Evolutionary conservation across 2,797 vertebrate species (phyloP), one percentile per base, ranked within the genome.

Genomic region (Sebastes itinus): DNA sequence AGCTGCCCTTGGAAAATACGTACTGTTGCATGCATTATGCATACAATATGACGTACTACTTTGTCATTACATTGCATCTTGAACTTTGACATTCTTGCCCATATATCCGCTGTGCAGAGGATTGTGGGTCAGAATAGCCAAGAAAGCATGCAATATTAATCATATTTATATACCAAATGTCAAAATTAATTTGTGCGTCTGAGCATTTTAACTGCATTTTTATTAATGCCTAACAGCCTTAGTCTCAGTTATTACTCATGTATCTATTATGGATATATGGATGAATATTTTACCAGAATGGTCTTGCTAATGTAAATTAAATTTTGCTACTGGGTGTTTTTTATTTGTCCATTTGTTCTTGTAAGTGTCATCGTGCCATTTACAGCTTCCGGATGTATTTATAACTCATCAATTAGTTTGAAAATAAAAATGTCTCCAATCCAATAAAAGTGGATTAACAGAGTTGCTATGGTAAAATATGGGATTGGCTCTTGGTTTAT

Each of bases 381-480:
- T 65, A 75, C 16, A 82, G 10, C 70, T 42, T 67, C 2, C 1
- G 6, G 16, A 38, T 76, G 16, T 78, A 35, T 82, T 72, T 55
- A 70, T 77, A 61, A 70, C 49, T 76, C 46, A 1, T 63, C 30
- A 54, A 8, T 81, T 64, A 64, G 6, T 63, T 35, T 71, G 14
- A 25, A 68, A 77, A 58, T n/a, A 59, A 68, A 63, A 78, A 78
- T 52, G 27, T 49, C 46, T 27, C 78, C 30, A 58, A 7, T 56
- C 62, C 55, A 66, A 60, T 78, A 32, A 72, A 76, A 78, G 42
- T 49, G 25, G 54, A 77, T 75, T 68, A 30, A 74, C 46, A 66
- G 25, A 63, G 25, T 71, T 74, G 32, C 7, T 5, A 27, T 8
- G 12, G 9, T 69, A 32, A 75, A 61, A 59, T 33, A 33, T 65